Base-by-base conservation (phyloP, 2,888 invertebrate genomes). In the Halictus quadricinctus region DNA sequence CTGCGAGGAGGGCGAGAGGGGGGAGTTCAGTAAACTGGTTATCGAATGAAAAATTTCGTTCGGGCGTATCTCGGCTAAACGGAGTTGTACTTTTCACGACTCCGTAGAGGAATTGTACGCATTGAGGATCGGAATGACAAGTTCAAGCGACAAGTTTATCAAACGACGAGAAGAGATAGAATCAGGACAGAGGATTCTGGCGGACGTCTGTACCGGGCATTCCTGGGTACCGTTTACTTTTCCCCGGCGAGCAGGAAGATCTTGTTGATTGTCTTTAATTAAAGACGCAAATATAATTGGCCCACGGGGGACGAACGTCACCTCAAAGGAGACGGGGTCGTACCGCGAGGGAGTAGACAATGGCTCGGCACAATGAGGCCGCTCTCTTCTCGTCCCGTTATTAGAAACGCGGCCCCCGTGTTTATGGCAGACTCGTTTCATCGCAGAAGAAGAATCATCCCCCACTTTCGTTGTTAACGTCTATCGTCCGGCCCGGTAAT, bases 381-480 rank as follows among this genome's bases (percentile, higher is more conserved):
- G 88, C 83, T n/a, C 87, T 89, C 88, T 88, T 88, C 89, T 54
- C 83, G 66, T 86, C 18, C 83, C 75, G 84, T 85, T 88, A 84
- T 89, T 89, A 92, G 86, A 87, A 80, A 70, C 70, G 72, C 60
- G 87, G 87, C 48, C 79, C 77, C 81, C 77, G 90, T 93, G 93
- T 93, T 94, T 92, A 92, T 92, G 92, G 92, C 93, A 92, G 92
- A 93, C 91, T 91, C 92, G 89, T 90, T 91, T 85, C 80, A 79
- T 18, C 90, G 87, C 91, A 91, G 84, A 93, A 93, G 92, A 93
- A 93, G 92, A 93, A 94, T 92, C 93, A 92, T 90, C 91, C 90
- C 72, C 91, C 88, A 91, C 90, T 69, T 75, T 54, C 80, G 64
- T 43, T 43, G 76, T 81, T 85, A 85, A 86, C 88, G 82, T 81